Percentiles rank a stretch among this genome's conserved stretches.
Conservation (phyloP, 2,113 vertebrate species). For the Prietella phreatophila region DNA sequence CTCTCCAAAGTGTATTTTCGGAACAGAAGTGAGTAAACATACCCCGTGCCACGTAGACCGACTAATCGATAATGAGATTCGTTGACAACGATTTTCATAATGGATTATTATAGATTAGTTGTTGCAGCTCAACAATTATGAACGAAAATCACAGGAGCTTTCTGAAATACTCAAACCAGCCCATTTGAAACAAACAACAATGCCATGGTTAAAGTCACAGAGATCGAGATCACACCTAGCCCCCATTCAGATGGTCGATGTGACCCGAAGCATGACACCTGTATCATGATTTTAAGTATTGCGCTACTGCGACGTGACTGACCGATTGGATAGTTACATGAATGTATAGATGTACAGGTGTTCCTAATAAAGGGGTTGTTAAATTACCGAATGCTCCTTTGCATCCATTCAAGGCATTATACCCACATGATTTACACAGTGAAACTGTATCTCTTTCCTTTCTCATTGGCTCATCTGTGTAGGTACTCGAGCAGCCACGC, state of each 20-base stretch:
- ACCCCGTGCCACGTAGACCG: too few species aligned
- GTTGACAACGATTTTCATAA: too few species aligned
- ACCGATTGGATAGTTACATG: neutral
- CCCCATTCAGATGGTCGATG: neutral
- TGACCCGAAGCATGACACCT: neutral
- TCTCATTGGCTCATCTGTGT: neutral
- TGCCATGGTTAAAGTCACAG: neutral
- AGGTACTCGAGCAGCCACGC: neutral
- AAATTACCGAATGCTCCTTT: neutral
- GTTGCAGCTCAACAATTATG: neutral
- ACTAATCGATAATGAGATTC: too few species aligned
- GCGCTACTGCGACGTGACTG: neutral
- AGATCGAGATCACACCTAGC: neutral
- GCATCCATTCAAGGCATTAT: neutral
- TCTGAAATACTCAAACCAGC: too few species aligned
- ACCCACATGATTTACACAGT: neutral
- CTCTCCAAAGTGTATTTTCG: too few species aligned
- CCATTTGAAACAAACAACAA: neutral
- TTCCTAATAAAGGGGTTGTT: too few species aligned
- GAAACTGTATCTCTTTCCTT: neutral
- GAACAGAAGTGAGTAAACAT: too few species aligned
- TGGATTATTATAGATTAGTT: too few species aligned
- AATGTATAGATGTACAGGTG: neutral
- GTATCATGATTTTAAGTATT: neutral
- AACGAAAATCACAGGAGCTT: neutral